These are phyloP conservation scores for Bufotes viridis DNA, from an alignment of 2,797 vertebrate species.

Conservation along the genomic window DNA sequence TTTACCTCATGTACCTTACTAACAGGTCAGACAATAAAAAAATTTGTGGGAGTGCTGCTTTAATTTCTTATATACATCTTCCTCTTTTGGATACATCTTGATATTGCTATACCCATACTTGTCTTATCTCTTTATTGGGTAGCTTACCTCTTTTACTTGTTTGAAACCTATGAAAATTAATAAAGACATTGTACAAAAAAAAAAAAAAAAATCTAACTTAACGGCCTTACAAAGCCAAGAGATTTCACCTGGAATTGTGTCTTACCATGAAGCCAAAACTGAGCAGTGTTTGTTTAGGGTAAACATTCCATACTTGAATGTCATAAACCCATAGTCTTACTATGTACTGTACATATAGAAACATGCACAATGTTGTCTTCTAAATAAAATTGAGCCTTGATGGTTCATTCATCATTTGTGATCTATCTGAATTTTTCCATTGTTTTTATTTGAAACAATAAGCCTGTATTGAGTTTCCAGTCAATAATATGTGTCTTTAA, in stretches of 20 bases:
- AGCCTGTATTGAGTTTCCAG: constrained; percentile 62
- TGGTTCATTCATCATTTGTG: constrained; percentile 2
- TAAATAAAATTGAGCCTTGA: background rate
- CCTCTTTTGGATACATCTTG: too few species aligned
- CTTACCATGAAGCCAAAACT: background rate
- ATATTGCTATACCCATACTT: too few species aligned
- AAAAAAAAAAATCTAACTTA: too few species aligned
- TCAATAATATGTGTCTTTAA: constrained; percentile 73
- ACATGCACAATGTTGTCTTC: background rate
- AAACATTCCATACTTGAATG: background rate
- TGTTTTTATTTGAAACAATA: background rate
- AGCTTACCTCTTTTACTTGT: too few species aligned
- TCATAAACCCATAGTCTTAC: background rate
- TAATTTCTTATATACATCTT: too few species aligned
- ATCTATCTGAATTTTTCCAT: background rate
- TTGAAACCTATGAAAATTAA: too few species aligned
- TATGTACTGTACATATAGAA: background rate
- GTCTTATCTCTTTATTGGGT: too few species aligned
- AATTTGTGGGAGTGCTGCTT: too few species aligned
- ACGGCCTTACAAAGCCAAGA: background rate
- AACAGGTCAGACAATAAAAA: too few species aligned
- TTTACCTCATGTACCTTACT: too few species aligned
- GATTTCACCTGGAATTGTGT: background rate
- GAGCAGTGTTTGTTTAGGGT: background rate
- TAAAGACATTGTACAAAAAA: too few species aligned